phyloP scores from a whole-genome alignment of 2,113 vertebrate species.

The Indri indri region DNA sequence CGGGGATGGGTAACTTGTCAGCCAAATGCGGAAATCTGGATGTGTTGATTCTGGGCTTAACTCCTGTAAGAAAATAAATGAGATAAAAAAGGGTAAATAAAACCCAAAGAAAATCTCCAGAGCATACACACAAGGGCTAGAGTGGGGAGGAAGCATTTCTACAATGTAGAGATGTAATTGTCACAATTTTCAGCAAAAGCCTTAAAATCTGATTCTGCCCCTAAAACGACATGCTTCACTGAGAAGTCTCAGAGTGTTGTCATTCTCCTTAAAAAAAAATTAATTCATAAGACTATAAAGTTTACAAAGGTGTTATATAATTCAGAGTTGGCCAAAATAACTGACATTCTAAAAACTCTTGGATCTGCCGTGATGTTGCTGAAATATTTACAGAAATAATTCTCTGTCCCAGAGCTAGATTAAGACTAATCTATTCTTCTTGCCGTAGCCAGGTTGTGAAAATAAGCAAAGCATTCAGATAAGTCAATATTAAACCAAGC shows the following conservation, averaged over 20 bases:
- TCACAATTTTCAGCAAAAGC: neutral
- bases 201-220: neutral
- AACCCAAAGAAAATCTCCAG: neutral
- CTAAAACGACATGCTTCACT: neutral
- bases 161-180: neutral
- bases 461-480: neutral
- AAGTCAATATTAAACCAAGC: neutral
- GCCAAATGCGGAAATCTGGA: conserved; percentile 93
- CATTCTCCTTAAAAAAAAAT: neutral
- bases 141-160: neutral
- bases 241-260: neutral
- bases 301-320: neutral
- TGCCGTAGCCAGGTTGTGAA: neutral
- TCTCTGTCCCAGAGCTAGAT: neutral
- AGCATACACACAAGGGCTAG: neutral
- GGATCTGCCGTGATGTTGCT: neutral
- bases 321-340: neutral
- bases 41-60: conserved; percentile 90
- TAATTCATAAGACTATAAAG: neutral
- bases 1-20: conserved; percentile 93
- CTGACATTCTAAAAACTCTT: neutral
- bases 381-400: conserved; percentile 31
- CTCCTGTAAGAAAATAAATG: conserved; percentile 83
- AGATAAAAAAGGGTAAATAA: neutral
- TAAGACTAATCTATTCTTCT: neutral